These are phyloP conservation scores for Tuta absoluta DNA, from an alignment of 2,888 invertebrate species.

Conservation along the genomic window DNA sequence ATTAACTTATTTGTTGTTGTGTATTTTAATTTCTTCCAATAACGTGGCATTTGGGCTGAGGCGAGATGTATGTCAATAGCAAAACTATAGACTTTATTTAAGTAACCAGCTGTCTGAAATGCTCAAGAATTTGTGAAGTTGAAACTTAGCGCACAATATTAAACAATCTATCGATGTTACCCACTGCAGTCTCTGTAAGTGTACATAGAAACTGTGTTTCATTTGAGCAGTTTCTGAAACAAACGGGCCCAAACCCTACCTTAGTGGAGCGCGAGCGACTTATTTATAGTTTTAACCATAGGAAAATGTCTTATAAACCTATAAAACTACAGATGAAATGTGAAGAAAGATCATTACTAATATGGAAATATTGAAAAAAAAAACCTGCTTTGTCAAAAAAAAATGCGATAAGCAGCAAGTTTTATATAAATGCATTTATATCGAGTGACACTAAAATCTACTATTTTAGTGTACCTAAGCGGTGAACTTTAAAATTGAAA, in stretches of 20 bases:
- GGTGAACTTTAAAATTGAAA: not conserved
- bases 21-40: constrained; percentile 55
- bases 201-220: constrained; percentile 67
- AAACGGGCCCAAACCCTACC: constrained; percentile 4
- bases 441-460: not conserved
- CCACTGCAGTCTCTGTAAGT: constrained; percentile 74
- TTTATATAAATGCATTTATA: not conserved
- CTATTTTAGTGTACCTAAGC: not conserved
- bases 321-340: not conserved
- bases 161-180: constrained; percentile 73
- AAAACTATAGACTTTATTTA: constrained; percentile 76
- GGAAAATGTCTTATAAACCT: not conserved
- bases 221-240: constrained; percentile 44
- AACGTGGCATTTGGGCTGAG: constrained; percentile 41
- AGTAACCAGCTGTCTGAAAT: constrained; percentile 74
- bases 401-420: not conserved
- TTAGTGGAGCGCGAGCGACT: not conserved
- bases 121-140: constrained; percentile 78
- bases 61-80: constrained; percentile 75
- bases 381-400: not conserved
- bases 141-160: constrained; percentile 80
- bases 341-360: not conserved
- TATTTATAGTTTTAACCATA: not conserved
- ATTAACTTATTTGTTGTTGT: constrained; percentile 79
- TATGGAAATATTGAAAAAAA: too few relatives aligned